Conservation (phyloP, 35 echinoderm and acorn worm genomes). For the Ophiothrix spiculata region DNA sequence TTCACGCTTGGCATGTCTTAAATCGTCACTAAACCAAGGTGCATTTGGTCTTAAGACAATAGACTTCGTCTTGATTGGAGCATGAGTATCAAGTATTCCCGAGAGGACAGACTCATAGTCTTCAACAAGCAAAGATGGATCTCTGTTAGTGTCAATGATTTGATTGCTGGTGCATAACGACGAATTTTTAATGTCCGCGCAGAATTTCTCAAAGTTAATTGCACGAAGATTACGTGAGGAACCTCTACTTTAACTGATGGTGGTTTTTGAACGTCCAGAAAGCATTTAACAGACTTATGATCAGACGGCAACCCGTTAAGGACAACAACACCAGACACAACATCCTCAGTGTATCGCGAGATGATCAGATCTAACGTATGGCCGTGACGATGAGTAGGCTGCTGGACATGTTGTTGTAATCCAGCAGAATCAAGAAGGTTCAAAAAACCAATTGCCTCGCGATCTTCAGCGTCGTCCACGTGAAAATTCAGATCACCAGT, state of each 20-base stretch:
- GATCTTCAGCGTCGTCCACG: background rate
- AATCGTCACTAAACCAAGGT: background rate
- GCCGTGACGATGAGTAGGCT: constrained; percentile 17
- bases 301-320: background rate
- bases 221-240: background rate
- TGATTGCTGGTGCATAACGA: background rate
- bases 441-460: constrained; percentile 6
- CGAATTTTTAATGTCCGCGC: background rate
- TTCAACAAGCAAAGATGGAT: background rate
- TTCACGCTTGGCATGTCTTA: background rate
- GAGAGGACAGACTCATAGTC: background rate
- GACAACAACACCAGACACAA: background rate
- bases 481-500: background rate
- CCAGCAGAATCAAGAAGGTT: constrained; percentile 1
- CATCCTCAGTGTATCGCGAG: too few species aligned
- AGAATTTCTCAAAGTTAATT: background rate
- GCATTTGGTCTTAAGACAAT: background rate
- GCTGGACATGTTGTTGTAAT: constrained; percentile 18
- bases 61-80: constrained; percentile 9
- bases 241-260: background rate
- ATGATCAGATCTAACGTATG: too few species aligned
- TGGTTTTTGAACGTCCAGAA: background rate
- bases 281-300: constrained; percentile 11
- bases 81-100: background rate
- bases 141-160: background rate